Base-by-base conservation (phyloP, 2,113 vertebrate species). In the Brevimyrus niger region DNA sequence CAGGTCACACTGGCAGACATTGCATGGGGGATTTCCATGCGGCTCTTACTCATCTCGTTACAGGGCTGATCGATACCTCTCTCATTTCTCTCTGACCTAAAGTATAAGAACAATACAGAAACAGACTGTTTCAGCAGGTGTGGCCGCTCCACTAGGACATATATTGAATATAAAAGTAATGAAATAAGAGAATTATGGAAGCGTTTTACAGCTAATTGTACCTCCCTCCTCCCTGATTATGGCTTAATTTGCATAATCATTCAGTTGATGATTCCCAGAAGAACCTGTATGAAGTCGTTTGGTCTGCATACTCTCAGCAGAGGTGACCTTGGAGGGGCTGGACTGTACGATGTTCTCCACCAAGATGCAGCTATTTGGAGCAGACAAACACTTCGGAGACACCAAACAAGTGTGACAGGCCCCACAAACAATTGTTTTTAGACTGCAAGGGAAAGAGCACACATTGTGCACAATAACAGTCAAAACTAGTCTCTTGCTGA, bases 41-140 rank as follows among this genome's bases (percentile, higher is more conserved):
- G 35, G 35, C 8, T 35, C 35, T 65, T 44, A 87, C 31, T 87
- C 55, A 46, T 51, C 48, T 38, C 23, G 19, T 86, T 50, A 86
- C 85, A 86, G 53, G 13, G 85, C 85, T 86, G 11, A 86, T 38
- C 19, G n/a, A 42, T 38, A 87, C 51, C 87, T 21, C 55, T 89
- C 35, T 58, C 47, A n/a, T 55, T 89, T 87, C n/a, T 21, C 35
- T 7, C 38, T 87, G 87, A 61, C 87, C 55, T 44, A n/a, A 46
- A 87, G 53, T 65, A 61, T 38, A 35, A 13, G 51, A 65, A 44
- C 53, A 23, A 42, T 46, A 38, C 19, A 61, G 53, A 87, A 61
- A 61, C 87, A 44, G 55, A 87, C 46, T 85, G 38, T 35, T 85
- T n/a, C 73, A 61, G 88, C 65, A 46, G 76, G 76, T 89, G 88